Conservation (phyloP, 1,140 invertebrate species). For the Brachionus rotundiformis region DNA sequence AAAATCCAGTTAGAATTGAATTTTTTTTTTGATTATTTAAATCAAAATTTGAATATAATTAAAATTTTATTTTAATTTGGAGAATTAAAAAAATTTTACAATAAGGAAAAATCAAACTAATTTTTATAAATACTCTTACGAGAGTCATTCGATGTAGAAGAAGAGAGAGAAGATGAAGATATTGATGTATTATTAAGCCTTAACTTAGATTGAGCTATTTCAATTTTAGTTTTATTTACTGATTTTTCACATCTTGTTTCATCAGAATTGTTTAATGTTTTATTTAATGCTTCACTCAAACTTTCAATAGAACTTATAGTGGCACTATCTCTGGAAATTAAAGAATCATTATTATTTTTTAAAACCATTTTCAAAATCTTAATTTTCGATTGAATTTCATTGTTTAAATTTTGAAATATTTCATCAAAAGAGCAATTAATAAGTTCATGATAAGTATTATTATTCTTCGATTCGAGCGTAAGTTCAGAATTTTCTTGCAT, state of each 20-base stretch:
- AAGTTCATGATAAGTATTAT: neutral
- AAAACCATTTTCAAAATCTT: neutral
- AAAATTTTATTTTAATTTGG: no score
- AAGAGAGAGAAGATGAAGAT: slow-evolving; percentile 25
- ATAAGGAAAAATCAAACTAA: neutral
- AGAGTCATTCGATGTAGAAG: neutral
- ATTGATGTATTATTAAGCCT: neutral
- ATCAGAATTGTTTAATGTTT: neutral
- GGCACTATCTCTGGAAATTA: neutral
- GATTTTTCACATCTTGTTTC: neutral
- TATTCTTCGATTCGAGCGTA: neutral
- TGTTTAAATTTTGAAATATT: slow-evolving; percentile 6
- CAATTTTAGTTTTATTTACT: neutral
- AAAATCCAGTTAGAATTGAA: no score
- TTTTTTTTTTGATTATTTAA: neutral
- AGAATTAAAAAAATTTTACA: neutral
- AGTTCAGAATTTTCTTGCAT: neutral
- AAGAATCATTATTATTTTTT: neutral
- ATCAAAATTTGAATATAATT: no score
- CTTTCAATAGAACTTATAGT: slow-evolving; percentile 16
- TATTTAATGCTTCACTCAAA: slow-evolving; percentile 29
- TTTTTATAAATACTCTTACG: neutral
- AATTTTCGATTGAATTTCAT: neutral
- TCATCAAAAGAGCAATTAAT: slow-evolving; percentile 19
- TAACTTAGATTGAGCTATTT: neutral